Evolutionary conservation across 2,797 vertebrate species (phyloP), one percentile per base, ranked within the genome.

Genomic region (Sebastes taczanowskii): DNA sequence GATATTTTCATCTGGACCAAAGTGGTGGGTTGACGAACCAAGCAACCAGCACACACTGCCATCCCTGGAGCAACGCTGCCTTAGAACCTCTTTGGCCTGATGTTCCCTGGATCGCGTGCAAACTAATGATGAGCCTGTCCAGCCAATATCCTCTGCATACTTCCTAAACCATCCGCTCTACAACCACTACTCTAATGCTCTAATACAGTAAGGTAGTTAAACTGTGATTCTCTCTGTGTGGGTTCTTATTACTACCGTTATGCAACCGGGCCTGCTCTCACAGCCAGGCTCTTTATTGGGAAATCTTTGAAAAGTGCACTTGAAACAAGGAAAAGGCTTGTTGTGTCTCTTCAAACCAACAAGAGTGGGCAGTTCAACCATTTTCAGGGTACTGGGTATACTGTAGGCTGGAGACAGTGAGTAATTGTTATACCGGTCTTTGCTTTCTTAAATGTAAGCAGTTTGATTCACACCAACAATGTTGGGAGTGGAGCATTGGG

Each of bases 171-270:
- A n/a, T 65, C 13, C 35, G 20, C 71, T 77, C 49, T 70, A 74
- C 13, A 55, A 49, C 34, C 30, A n/a, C 55, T 74, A 75, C 59
- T 77, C 68, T 68, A 60, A 83, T 86, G 69, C 69, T 32, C 32
- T 74, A 62, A 78, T 79, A 58, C 81, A 65, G 27, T 81, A 74
- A 85, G 32, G 67, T 62, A 74, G 55, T 87, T 79, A 77, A 75
- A 27, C 67, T 42, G 30, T 42, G 30, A 89, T 82, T 82, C 14
- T 71, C 20, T 64, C 62, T 64, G 30, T 59, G 29, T 53, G n/a
- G 78, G 53, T 55, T 11, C 70, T 56, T 46, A 85, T 90, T 87
- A 86, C 27, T 27, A 49, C 29, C 20, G 73, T 84, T 74, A 78
- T 70, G 25, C 62, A 58, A 79, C 67, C 6, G 1, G 53, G 46